A percentile compares a stretch with the other conserved stretches of the same genome.
These are phyloP conservation scores for Anas flavirostris DNA, from an alignment of 2,797 vertebrate genomes.

Conservation along the genomic window DNA sequence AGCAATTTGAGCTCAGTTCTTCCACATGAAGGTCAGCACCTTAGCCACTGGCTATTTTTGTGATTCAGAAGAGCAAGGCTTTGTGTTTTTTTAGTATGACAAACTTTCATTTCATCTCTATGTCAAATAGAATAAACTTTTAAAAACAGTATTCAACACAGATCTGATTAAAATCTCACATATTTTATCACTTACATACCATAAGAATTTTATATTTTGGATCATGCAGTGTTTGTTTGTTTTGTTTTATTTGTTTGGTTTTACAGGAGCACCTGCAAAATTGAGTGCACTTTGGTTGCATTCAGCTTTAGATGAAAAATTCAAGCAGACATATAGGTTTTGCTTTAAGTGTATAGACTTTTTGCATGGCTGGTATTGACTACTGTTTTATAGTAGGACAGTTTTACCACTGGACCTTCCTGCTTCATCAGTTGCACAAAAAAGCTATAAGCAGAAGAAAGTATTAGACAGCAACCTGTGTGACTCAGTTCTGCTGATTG, in stretches of 20 bases:
- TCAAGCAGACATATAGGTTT: not conserved
- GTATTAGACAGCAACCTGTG: not conserved
- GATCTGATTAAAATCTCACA: not conserved
- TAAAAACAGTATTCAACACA: not conserved
- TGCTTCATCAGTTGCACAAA: not conserved
- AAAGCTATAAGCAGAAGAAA: not conserved
- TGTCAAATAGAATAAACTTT: not conserved
- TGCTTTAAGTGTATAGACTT: not conserved
- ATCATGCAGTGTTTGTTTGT: not conserved
- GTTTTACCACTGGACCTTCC: not conserved
- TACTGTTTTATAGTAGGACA: not conserved
- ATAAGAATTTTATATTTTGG: not conserved
- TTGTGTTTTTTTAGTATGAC: not conserved
- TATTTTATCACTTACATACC: not conserved
- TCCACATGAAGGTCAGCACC: not conserved
- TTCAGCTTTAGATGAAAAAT: not conserved
- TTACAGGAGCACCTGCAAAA: not conserved
- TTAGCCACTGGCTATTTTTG: slow-evolving; percentile 31
- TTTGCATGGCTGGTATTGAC: not conserved
- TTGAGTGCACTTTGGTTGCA: not conserved
- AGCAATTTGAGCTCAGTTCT: not conserved
- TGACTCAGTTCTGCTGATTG: not conserved
- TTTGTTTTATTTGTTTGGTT: not conserved
- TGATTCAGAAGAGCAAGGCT: not conserved
- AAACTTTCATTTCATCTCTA: not conserved